Percentiles rank a stretch among this genome's conserved stretches.
These are phyloP conservation scores for Phengaris arion DNA, from an alignment of 2,888 invertebrate species.

Conservation along the genomic window DNA sequence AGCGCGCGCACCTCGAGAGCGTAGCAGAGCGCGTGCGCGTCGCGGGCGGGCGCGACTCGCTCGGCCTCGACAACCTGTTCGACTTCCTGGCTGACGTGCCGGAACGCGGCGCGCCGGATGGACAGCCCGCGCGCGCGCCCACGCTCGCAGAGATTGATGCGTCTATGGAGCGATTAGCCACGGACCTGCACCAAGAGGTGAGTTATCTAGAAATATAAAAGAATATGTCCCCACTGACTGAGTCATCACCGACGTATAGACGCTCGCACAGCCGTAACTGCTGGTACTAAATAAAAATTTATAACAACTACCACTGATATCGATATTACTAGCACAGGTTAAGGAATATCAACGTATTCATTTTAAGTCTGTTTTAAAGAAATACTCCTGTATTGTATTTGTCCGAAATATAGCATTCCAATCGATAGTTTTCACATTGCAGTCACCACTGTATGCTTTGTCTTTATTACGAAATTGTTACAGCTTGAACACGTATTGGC, in stretches of 20 bases:
- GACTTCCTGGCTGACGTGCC: conserved; percentile 91
- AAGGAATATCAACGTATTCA: no score
- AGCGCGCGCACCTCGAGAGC: conserved; percentile 76
- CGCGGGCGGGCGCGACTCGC: conserved; percentile 82
- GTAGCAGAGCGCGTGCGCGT: conserved; percentile 70
- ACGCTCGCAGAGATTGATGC: conserved; percentile 91
- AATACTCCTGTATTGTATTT: no score
- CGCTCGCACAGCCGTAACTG: no score
- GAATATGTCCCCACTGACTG: no score
- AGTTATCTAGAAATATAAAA: neutral
- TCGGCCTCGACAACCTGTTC: conserved; percentile 93
- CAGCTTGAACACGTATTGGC: conserved; percentile 72
- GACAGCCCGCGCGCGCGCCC: conserved; percentile 78
- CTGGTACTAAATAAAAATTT: no score
- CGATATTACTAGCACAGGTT: no score
- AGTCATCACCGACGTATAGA: no score
- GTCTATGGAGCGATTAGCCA: conserved; percentile 90
- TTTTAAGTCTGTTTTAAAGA: no score
- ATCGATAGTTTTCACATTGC: no score
- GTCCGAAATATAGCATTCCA: no score
- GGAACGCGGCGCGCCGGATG: conserved; percentile 70
- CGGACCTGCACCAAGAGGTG: conserved; percentile 89
- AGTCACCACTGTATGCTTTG: no score
- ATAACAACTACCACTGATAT: no score
- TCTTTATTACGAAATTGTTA: conserved; percentile 28